Conservation (phyloP, 2,113 vertebrate genomes). For the Copsychus sechellarum region DNA sequence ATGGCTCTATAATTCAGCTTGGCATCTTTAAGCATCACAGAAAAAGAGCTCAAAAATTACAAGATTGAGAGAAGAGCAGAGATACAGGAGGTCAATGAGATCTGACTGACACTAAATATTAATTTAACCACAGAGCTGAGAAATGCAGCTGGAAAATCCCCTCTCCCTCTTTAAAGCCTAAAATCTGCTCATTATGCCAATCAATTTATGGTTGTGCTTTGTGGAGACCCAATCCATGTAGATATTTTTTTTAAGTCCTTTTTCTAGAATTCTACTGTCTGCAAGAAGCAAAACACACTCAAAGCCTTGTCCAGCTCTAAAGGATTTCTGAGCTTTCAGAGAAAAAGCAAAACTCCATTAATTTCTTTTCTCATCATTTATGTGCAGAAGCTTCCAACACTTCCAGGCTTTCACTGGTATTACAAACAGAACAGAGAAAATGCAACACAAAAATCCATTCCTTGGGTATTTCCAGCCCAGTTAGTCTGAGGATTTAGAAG, state of each 20-base stretch:
- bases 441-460: not conserved
- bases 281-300: not conserved
- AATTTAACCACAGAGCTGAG: not conserved
- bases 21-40: not conserved
- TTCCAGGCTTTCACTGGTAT: not conserved
- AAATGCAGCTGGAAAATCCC: not conserved
- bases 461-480: conserved; percentile 20
- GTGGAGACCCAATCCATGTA: not conserved
- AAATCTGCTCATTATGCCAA: not conserved
- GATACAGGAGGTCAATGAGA: not conserved
- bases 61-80: not conserved
- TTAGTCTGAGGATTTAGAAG: conserved; percentile 2
- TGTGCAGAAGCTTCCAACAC: not conserved
- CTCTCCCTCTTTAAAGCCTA: not conserved
- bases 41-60: not conserved
- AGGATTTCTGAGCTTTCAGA: not conserved
- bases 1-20: not conserved
- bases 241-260: not conserved
- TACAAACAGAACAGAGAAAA: not conserved
- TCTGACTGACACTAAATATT: not conserved
- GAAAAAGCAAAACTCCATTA: not conserved
- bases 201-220: not conserved
- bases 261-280: not conserved
- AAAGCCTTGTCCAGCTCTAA: not conserved
- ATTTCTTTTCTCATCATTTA: not conserved